Evolutionary conservation across 1,140 invertebrate genomes (phyloP).

Genomic region (Diabrotica undecimpunctata): DNA sequence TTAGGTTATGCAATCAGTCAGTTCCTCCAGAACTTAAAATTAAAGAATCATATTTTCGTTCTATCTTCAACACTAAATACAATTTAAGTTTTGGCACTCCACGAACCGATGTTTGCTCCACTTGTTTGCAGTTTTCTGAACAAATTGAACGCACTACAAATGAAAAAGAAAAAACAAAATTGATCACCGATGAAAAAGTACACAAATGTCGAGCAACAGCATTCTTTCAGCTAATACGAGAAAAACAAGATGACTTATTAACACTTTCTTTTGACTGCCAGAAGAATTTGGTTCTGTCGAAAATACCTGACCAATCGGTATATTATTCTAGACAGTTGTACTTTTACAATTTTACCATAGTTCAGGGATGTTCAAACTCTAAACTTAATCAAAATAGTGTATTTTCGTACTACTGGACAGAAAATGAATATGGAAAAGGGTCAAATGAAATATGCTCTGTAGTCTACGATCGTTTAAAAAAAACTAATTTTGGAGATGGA

Average conservation of each 20-base stretch:
- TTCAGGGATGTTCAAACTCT: constrained; percentile 31
- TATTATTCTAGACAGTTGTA: constrained; percentile 43
- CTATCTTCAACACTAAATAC: background rate
- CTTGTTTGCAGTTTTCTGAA: background rate
- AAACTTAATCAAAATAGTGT: constrained; percentile 27
- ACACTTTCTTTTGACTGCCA: constrained; percentile 39
- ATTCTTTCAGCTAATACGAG: constrained; percentile 31
- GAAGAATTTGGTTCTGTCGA: constrained; percentile 40
- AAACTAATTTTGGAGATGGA: constrained; percentile 19
- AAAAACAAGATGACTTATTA: constrained; percentile 19
- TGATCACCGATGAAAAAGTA: background rate
- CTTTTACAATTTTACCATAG: constrained; percentile 42
- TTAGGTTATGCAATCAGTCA: background rate
- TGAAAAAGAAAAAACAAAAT: background rate
- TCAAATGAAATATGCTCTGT: constrained; percentile 39
- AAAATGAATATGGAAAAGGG: constrained; percentile 36
- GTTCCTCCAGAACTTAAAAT: background rate
- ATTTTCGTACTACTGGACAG: constrained; percentile 39
- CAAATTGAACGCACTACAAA: background rate
- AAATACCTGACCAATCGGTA: constrained; percentile 40
- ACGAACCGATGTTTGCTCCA: constrained; percentile 1
- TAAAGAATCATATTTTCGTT: background rate
- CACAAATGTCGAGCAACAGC: constrained; percentile 18
- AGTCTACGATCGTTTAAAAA: no score
- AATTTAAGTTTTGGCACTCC: background rate